Conservation (phyloP, 2,113 vertebrate genomes). For the Syngnathus floridae region DNA sequence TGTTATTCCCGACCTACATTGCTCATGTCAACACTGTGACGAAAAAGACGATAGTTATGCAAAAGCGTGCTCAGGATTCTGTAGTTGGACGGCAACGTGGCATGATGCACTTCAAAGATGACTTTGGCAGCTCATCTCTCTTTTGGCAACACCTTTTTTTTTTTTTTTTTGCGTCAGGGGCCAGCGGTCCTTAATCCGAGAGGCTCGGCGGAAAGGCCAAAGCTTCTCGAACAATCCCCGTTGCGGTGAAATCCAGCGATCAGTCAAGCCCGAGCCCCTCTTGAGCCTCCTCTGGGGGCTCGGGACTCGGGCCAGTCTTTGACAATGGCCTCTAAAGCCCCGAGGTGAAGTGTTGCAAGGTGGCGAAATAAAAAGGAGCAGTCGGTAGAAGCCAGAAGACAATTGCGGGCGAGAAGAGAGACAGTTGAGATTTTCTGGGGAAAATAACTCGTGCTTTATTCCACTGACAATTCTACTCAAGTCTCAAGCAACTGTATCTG, state of each 20-base stretch:
- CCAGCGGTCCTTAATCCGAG: neutral
- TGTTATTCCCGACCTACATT: constrained; percentile 32
- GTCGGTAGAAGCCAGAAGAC: neutral
- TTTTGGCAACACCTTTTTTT: neutral
- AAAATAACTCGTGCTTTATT: neutral
- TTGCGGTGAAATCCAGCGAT: constrained; percentile 11
- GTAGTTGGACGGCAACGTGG: neutral
- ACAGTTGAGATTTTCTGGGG: neutral
- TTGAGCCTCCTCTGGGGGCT: neutral
- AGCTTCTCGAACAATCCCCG: constrained; percentile 9
- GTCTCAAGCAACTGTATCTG: neutral
- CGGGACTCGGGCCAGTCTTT: constrained; percentile 8
- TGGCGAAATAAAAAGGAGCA: neutral
- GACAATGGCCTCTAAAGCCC: constrained; percentile 6
- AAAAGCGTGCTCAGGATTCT: neutral
- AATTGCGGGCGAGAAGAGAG: neutral
- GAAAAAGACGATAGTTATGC: neutral
- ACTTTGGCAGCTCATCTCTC: neutral
- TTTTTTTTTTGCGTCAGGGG: neutral
- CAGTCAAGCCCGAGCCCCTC: constrained; percentile 6
- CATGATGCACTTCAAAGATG: neutral
- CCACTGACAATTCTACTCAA: neutral
- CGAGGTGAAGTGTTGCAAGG: constrained; percentile 5
- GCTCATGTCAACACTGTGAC: neutral
- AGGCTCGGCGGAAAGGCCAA: constrained; percentile 4